Conservation (phyloP, 2,797 vertebrate genomes). For the Falco biarmicus region DNA sequence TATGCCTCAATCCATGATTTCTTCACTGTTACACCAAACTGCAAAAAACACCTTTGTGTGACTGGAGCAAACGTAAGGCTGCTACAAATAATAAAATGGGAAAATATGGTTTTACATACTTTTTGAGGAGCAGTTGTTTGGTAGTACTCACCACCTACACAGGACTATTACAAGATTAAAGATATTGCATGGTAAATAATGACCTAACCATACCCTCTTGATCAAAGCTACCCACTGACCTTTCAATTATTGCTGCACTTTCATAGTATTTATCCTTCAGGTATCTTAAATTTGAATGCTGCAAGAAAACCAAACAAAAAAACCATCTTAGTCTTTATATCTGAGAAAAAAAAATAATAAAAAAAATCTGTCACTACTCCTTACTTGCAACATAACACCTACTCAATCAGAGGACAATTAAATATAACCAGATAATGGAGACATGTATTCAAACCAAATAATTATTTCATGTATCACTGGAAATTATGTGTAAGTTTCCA, state of each 20-base stretch:
- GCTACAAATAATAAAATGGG: not conserved
- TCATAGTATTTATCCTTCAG: not conserved
- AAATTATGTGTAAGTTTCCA: not conserved
- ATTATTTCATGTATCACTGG: not conserved
- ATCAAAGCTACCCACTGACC: not conserved
- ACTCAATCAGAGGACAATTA: not conserved
- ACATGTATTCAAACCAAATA: not conserved
- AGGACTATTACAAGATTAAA: not conserved
- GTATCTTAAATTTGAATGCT: not conserved
- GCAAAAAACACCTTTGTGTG: not conserved
- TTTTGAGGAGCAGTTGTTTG: not conserved
- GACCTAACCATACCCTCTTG: not conserved
- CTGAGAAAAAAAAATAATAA: not conserved
- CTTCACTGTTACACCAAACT: not conserved
- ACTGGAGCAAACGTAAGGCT: not conserved
- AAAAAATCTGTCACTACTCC: not conserved
- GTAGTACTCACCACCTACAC: not conserved
- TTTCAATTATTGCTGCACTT: not conserved
- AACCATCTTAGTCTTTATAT: fast-evolving
- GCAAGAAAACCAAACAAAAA: not conserved
- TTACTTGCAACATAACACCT: not conserved
- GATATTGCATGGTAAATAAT: not conserved
- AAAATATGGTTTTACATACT: not conserved
- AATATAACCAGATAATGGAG: not conserved
- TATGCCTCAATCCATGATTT: not conserved